These are phyloP conservation scores for Ormyrus pomaceus DNA, from an alignment of 2,888 invertebrate genomes.

Conservation along the genomic window DNA sequence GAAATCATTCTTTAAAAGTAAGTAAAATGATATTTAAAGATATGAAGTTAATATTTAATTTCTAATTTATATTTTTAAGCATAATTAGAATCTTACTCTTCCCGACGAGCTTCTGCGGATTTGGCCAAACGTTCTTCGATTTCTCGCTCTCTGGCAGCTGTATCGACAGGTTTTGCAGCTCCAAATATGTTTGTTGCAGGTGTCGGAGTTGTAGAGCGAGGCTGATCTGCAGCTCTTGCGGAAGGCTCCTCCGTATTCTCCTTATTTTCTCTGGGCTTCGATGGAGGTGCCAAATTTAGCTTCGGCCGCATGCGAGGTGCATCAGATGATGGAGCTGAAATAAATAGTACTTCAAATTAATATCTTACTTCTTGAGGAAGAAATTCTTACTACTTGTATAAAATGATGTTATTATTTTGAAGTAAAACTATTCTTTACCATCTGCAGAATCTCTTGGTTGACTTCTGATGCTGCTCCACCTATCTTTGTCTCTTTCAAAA, in stretches of 20 bases:
- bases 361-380: background rate
- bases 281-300: conserved; percentile 87
- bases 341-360: background rate
- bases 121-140: conserved; percentile 91
- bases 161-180: conserved; percentile 96
- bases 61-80: no score
- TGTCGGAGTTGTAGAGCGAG: conserved; percentile 75
- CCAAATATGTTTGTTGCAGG: conserved; percentile 91
- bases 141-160: conserved; percentile 91
- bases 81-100: conserved; percentile 56
- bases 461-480: conserved; percentile 56
- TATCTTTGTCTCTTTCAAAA: conserved; percentile 60
- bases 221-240: no score
- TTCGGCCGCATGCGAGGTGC: conserved; percentile 84
- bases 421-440: conserved; percentile 14
- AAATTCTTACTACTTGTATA: no score
- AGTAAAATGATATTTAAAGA: no score
- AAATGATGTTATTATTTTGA: no score
- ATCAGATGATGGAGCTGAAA: conserved; percentile 67
- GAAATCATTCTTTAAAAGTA: no score
- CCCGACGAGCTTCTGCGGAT: conserved; percentile 66
- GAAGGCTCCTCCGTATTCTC: no score
- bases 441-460: conserved; percentile 36
- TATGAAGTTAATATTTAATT: no score
- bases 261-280: conserved; percentile 78